Conservation (phyloP, 2,113 vertebrate genomes). For the Lamprotornis superbus region DNA sequence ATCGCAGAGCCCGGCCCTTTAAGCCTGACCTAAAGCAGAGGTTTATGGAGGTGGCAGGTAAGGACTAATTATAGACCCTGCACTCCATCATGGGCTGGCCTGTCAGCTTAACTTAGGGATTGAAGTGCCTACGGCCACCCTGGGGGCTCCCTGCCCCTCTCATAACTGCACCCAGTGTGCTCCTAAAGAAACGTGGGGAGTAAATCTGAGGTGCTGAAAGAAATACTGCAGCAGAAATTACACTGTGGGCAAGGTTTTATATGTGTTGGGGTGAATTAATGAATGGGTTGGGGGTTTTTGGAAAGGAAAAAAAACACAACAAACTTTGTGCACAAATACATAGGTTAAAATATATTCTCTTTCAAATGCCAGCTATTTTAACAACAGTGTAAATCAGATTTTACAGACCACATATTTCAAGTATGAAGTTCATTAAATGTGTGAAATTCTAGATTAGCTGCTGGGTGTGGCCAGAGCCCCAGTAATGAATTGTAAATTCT, state of each 20-base stretch:
- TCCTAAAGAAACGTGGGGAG: neutral
- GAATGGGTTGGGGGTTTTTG: slow-evolving; percentile 13
- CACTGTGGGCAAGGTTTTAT: slow-evolving; percentile 58
- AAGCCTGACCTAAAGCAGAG: neutral
- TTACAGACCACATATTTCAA: slow-evolving; percentile 76
- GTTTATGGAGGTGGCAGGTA: slow-evolving; percentile 36
- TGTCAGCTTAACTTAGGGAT: slow-evolving; percentile 33
- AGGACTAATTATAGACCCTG: slow-evolving; percentile 8
- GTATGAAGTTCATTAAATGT: slow-evolving; percentile 79
- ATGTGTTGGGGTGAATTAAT: slow-evolving; percentile 67
- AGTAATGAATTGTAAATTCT: slow-evolving; percentile 70
- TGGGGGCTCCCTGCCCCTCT: neutral
- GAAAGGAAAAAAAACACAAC: neutral
- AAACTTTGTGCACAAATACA: slow-evolving; percentile 64
- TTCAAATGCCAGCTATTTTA: slow-evolving; percentile 66
- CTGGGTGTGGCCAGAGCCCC: slow-evolving; percentile 64
- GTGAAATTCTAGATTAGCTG: slow-evolving; percentile 76
- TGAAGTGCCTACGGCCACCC: neutral
- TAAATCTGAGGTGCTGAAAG: slow-evolving; percentile 79
- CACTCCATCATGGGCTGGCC: slow-evolving; percentile 19
- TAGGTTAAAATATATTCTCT: slow-evolving; percentile 56
- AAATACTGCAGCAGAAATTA: slow-evolving; percentile 72
- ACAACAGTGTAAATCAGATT: slow-evolving; percentile 75
- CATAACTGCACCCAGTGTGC: slow-evolving; percentile 27
- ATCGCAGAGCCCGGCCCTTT: neutral